Evolutionary conservation across 2,888 invertebrate species (phyloP), one percentile per base, ranked within the genome.

Genomic region (Zonitis immaculata): DNA sequence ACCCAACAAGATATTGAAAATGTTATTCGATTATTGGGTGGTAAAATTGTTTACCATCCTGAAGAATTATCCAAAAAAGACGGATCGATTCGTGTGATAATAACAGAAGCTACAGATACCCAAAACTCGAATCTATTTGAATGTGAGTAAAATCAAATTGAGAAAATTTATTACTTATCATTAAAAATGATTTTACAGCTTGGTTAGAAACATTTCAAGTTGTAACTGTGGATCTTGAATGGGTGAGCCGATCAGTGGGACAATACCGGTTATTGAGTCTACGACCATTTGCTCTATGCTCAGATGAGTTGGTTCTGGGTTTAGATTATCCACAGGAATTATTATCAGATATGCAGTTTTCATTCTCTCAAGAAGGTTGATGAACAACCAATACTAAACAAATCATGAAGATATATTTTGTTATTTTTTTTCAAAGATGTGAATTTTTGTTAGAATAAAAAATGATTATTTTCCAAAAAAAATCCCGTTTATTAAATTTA

Each of bases 151-250:
- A n/a, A n/a, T n/a, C n/a, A n/a, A n/a, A n/a, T n/a, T n/a, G n/a
- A n/a, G n/a, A n/a, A n/a, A n/a, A n/a, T n/a, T n/a, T n/a, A n/a
- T 12, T 16, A 2, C 14, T 51, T 22, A 22, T 9, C 3, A 35
- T 35, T 35, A 14, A 35, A 8, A 4, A 35, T 35, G 26, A 51
- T 56, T 51, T 69, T 68, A 44, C 51, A 76, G 75, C 52, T n/a
- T 74, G 72, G 71, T 54, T 71, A 42, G 67, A 72, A 52, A 58
- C 47, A 39, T 67, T 69, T 39, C 66, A 67, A 61, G 66, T 70
- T 4, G 61, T 69, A 3, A 73, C 75, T 3, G 73, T 76, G 2
- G 75, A 76, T 51, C 56, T 75, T 8, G 73, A 75, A 60, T 76
- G 76, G 76, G 58, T 76, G 22, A 71, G 70, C 53, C 62, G 65